These are phyloP conservation scores for Tetragonula carbonaria DNA, from an alignment of 2,888 invertebrate genomes.

Conservation along the genomic window DNA sequence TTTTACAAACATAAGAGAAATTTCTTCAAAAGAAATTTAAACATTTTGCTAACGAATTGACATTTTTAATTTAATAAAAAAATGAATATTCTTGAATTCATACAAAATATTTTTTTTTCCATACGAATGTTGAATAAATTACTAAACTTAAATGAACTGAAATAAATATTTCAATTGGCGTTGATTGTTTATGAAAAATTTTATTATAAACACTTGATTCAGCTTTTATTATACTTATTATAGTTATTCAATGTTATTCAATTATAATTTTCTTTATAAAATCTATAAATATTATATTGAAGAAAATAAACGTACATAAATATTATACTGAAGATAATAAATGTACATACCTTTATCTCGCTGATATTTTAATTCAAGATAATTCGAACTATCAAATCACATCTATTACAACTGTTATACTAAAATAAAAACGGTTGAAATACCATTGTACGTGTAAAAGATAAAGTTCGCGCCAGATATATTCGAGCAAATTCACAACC, in stretches of 20 bases:
- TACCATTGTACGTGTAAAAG: background rate
- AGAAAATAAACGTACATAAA: background rate
- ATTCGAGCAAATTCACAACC: background rate
- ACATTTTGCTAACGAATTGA: background rate
- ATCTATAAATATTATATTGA: background rate
- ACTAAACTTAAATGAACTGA: background rate
- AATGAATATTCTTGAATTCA: background rate
- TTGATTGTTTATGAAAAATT: background rate
- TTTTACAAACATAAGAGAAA: no score
- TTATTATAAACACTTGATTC: background rate
- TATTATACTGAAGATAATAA: no score
- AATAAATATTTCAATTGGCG: background rate
- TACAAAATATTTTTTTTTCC: background rate
- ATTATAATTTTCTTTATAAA: background rate
- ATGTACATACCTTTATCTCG: background rate
- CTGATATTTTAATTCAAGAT: background rate
- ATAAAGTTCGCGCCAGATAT: background rate
- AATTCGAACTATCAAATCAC: background rate
- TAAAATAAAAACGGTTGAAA: background rate
- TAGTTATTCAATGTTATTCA: background rate
- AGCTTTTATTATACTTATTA: no score
- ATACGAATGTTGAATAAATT: background rate
- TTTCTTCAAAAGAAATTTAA: background rate
- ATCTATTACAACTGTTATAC: background rate
- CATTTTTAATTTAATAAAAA: background rate